A percentile compares a stretch with the other conserved stretches of the same genome.
Evolutionary conservation across 1,140 invertebrate species (phyloP).

Genomic region (Drosophila busckii): DNA sequence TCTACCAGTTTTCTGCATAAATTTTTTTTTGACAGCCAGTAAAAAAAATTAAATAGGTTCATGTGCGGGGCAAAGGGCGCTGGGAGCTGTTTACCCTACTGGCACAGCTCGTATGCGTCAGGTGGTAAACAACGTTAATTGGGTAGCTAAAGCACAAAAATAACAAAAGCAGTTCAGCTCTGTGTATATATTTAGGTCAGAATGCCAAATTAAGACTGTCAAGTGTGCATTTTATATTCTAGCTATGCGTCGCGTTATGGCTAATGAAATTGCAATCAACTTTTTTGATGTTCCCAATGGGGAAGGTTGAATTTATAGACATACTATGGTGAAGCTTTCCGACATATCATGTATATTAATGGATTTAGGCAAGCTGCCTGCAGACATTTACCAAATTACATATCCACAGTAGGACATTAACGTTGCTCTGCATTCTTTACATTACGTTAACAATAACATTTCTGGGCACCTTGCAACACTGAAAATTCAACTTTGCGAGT

Average conservation of each 20-base stretch:
- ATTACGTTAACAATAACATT: too few species aligned
- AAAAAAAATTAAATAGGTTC: conserved; percentile 36
- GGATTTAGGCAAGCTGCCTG: too few species aligned
- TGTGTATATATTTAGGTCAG: conserved; percentile 50
- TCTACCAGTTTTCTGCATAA: conserved; percentile 58
- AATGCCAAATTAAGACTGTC: conserved; percentile 57
- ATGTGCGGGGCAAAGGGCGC: conserved; percentile 37
- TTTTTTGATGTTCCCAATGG: too few species aligned
- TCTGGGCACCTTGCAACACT: too few species aligned
- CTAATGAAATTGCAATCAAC: conserved; percentile 50
- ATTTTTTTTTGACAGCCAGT: conserved; percentile 40
- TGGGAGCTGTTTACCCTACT: conserved; percentile 35
- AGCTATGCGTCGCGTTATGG: conserved; percentile 35
- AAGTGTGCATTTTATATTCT: conserved; percentile 57
- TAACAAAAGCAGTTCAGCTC: conserved; percentile 9
- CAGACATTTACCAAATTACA: too few species aligned
- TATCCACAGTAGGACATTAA: too few species aligned
- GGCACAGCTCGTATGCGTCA: conserved; percentile 15
- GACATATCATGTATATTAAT: too few species aligned
- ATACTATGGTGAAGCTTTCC: too few species aligned
- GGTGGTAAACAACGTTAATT: conserved; percentile 47
- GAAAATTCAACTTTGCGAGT: too few species aligned
- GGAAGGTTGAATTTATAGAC: too few species aligned
- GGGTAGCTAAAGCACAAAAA: conserved; percentile 13
- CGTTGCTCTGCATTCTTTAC: too few species aligned